Evolutionary conservation across 2,113 vertebrate species (phyloP), one percentile per base, ranked within the genome.

Genomic region (Pavo muticus): DNA sequence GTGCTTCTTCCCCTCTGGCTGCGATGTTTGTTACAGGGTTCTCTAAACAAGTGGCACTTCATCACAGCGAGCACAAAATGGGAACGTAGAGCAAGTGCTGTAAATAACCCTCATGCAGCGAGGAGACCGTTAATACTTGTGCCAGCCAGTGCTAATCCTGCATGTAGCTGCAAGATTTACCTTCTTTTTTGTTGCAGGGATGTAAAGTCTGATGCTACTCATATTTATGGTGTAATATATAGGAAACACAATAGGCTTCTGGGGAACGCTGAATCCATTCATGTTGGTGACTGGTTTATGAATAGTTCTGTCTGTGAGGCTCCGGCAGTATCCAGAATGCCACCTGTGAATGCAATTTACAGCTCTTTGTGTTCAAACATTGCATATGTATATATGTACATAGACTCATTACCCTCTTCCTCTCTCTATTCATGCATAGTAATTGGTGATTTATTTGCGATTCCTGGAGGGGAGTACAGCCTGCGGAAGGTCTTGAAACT

Each of bases 311-410:
- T 92, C 81, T 94, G 45, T 30, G 80, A 97, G 92, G 90, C 93
- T 94, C 90, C 69, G 73, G 89, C 89, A 86, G 92, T 82, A 92
- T 91, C 70, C 83, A 92, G 93, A 95, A 91, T 96, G 68, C 93
- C 94, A 95, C 93, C 94, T 93, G 96, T 95, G 92, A 97, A 95
- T 97, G 95, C 96, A 91, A 95, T 96, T 93, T 86, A 97, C 64
- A 3, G 88, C 87, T 90, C 94, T 90, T 95, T 96, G 94, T 96
- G 94, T 96, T 95, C 94, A 94, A 97, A 95, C 90, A 96, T 90
- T 96, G 92, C 90, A 90, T 97, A 95, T 95, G 94, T 95, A 96
- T 95, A 94, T 95, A 90, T 93, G 91, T 96, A 96, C 89, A 91
- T 94, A 94, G 82, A 94, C 90, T 92, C 77, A 93, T 95, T 96